phyloP scores from a whole-genome alignment of 2,113 vertebrate genomes.

The Mesoclemmys tuberculata region DNA sequence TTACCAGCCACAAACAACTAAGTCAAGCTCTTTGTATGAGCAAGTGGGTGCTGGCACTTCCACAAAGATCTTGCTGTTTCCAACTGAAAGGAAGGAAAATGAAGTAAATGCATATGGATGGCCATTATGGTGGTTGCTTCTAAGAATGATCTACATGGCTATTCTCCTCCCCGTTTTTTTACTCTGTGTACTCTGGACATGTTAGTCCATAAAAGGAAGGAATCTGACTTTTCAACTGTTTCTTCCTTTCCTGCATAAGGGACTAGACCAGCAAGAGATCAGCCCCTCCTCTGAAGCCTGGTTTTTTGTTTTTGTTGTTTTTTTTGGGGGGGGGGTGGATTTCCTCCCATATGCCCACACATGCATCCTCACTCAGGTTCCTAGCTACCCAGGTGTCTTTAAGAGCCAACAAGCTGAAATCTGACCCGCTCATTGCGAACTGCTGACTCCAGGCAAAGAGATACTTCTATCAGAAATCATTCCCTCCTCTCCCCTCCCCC shows the following conservation, averaged over 20 bases:
- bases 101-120: neutral
- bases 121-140: neutral
- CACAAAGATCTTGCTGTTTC: neutral
- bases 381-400: neutral
- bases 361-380: neutral
- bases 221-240: neutral
- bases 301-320: too few relatives aligned
- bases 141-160: neutral
- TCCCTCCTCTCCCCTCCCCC: too few relatives aligned
- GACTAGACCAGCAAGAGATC: too few relatives aligned
- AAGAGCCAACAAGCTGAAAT: neutral
- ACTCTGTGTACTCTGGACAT: neutral
- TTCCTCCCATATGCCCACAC: neutral
- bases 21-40: neutral
- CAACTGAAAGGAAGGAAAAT: neutral
- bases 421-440: neutral
- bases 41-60: neutral
- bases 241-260: neutral
- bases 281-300: neutral
- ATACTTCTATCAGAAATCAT: neutral
- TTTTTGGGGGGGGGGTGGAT: too few relatives aligned
- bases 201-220: neutral
- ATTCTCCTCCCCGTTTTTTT: neutral
- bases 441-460: neutral
- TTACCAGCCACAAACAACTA: neutral